Percentiles rank a stretch among this genome's conserved stretches.
phyloP scores from a whole-genome alignment of 2,888 invertebrate species.

The Entomobrya proxima region DNA sequence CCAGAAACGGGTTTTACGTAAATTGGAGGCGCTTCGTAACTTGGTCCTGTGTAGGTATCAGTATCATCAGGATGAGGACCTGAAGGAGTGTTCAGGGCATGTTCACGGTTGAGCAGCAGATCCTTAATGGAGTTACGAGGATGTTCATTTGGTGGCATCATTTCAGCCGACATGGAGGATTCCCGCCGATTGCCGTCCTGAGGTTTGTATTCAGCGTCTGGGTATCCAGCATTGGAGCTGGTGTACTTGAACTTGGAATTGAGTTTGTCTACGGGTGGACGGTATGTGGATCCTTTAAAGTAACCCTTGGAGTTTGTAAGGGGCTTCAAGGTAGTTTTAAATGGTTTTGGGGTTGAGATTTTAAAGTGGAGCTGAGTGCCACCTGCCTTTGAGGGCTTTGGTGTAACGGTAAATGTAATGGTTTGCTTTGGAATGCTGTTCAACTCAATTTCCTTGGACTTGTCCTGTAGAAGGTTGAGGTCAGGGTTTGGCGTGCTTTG shows the following conservation, averaged over 20 bases:
- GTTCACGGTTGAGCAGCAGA: conserved; percentile 45
- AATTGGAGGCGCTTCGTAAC: conserved; percentile 44
- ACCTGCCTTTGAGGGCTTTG: conserved; percentile 62
- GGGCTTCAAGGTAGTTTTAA: conserved; percentile 52
- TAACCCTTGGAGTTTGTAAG: conserved; percentile 57
- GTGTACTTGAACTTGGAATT: conserved; percentile 48
- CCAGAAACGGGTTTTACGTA: conserved; percentile 50
- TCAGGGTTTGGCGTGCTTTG: conserved; percentile 51
- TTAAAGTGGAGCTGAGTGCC: conserved; percentile 66
- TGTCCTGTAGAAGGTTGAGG: conserved; percentile 48
- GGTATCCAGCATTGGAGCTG: conserved; percentile 65
- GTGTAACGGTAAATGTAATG: conserved; percentile 69
- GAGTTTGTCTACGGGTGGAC: conserved; percentile 57
- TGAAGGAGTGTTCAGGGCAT: conserved; percentile 40
- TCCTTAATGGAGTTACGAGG: conserved; percentile 49
- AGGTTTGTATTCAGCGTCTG: conserved; percentile 71
- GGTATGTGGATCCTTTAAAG: conserved; percentile 64
- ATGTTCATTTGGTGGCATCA: conserved; percentile 45
- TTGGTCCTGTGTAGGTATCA: conserved; percentile 56
- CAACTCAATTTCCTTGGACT: conserved; percentile 47
- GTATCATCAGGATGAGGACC: conserved; percentile 51
- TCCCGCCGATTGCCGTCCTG: conserved; percentile 54
- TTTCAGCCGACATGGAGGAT: conserved; percentile 55
- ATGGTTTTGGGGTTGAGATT: conserved; percentile 69
- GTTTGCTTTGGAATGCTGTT: conserved; percentile 64